Evolutionary conservation across 2,888 invertebrate species (phyloP).

Genomic region (Pristionchus exspectatus): DNA sequence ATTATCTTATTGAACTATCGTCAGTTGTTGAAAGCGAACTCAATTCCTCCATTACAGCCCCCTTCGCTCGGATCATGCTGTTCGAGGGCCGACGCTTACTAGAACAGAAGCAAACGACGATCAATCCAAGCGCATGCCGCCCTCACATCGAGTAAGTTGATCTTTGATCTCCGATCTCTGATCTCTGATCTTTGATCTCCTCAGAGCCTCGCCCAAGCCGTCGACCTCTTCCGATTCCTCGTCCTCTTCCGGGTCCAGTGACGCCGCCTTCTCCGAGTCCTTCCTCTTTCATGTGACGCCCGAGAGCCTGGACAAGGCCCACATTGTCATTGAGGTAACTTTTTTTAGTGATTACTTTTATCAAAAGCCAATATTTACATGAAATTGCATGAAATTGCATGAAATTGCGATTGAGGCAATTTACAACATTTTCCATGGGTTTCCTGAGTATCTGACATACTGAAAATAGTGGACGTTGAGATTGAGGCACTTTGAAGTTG

Average conservation of each 20-base stretch:
- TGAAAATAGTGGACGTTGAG: no score
- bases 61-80: conserved; percentile 73
- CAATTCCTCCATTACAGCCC: conserved; percentile 61
- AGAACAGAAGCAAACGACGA: conserved; percentile 75
- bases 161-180: conserved; percentile 49
- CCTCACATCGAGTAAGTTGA: conserved; percentile 50
- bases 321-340: conserved; percentile 75
- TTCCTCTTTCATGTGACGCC: conserved; percentile 73
- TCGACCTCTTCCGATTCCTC: conserved; percentile 67
- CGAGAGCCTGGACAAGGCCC: conserved; percentile 66
- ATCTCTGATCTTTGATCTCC: conserved; percentile 51
- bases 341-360: not conserved
- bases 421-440: no score
- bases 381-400: no score
- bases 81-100: conserved; percentile 74
- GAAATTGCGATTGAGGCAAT: no score
- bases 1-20: not conserved
- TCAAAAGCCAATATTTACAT: no score
- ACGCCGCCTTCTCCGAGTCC: conserved; percentile 72
- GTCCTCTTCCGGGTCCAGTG: conserved; percentile 64
- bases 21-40: not conserved
- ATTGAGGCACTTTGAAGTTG: no score
- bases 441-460: no score
- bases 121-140: conserved; percentile 65
- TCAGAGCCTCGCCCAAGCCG: conserved; percentile 64